phyloP scores from a whole-genome alignment of 2,888 invertebrate genomes.

The Linyphia triangularis region DNA sequence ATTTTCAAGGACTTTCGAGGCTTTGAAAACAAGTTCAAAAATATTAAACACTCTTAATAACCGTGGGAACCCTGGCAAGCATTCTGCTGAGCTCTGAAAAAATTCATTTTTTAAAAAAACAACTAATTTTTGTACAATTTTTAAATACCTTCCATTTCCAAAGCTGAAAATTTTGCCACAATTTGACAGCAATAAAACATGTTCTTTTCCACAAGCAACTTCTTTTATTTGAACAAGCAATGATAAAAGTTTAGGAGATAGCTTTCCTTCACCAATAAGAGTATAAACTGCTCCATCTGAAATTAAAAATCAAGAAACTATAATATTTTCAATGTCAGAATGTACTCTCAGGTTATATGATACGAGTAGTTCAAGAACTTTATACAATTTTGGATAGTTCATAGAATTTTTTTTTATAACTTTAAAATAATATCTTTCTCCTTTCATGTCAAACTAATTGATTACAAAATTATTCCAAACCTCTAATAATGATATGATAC shows the following conservation, averaged over 20 bases:
- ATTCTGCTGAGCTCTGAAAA: no score
- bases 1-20: no score
- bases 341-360: no score
- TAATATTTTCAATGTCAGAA: no score
- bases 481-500: neutral
- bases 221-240: slow-evolving; percentile 15
- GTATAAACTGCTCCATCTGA: slow-evolving; percentile 39
- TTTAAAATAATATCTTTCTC: neutral
- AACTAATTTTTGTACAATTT: no score
- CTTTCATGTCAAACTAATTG: neutral
- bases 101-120: no score
- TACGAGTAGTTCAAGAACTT: no score
- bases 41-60: no score
- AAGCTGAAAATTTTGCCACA: slow-evolving; percentile 88
- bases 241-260: neutral
- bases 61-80: no score
- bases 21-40: no score
- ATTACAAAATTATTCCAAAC: neutral
- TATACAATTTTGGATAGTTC: no score
- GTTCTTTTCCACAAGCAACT: slow-evolving; percentile 89
- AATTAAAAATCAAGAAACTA: neutral
- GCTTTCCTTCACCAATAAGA: neutral
- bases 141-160: slow-evolving; percentile 89
- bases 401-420: neutral
- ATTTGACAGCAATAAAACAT: slow-evolving; percentile 86